A percentile compares a stretch with the other conserved stretches of the same genome.
phyloP scores from a whole-genome alignment of 2,113 vertebrate species.

The Hippolais icterina region DNA sequence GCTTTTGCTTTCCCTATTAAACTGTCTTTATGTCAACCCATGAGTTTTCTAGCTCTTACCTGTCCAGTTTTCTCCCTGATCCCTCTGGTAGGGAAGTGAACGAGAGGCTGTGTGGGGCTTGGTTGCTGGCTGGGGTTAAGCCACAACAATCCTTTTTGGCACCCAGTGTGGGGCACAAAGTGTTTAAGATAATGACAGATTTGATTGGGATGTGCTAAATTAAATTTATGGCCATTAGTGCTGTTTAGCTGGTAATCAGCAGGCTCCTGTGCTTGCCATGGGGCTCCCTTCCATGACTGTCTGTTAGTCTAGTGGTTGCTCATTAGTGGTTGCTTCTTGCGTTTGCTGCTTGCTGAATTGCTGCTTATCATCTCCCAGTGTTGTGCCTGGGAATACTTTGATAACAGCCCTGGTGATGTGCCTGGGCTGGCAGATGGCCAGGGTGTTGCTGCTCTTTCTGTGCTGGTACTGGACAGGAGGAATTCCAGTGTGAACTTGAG shows the following conservation, averaged over 20 bases:
- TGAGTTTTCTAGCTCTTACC: neutral
- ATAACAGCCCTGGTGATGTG: neutral
- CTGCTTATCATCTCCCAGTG: neutral
- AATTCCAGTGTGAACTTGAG: neutral
- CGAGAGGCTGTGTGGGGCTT: fast-evolving
- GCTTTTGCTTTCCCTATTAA: neutral
- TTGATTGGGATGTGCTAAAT: neutral
- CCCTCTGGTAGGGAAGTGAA: neutral
- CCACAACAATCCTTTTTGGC: neutral
- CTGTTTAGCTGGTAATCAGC: neutral
- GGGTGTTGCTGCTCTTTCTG: neutral
- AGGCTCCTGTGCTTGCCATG: neutral
- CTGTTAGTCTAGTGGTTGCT: neutral
- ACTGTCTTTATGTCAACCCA: neutral
- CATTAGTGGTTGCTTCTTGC: neutral
- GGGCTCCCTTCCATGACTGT: neutral
- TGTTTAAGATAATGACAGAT: neutral
- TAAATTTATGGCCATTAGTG: neutral
- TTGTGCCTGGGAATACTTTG: neutral
- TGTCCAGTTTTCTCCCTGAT: neutral
- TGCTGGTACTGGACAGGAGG: neutral
- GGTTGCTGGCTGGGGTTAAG: neutral
- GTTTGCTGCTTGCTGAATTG: neutral
- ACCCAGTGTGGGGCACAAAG: neutral
- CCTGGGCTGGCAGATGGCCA: neutral